Base-by-base conservation (phyloP, 2,888 invertebrate genomes). In the Pseudeuparius sepicola region DNA sequence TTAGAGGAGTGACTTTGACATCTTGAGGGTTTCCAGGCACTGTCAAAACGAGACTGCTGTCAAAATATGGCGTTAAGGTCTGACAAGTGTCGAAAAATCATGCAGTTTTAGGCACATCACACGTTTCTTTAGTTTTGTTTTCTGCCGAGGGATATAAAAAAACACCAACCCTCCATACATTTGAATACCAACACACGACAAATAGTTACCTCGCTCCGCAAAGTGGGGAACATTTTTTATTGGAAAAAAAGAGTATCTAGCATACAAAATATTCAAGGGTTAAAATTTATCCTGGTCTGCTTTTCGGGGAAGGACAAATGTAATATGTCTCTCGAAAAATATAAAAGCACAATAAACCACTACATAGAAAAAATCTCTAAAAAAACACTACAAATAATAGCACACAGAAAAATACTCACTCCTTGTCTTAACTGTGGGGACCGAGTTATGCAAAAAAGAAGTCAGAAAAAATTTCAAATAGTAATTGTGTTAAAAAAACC, bases 21-120 rank as follows among this genome's bases (percentile, higher is more conserved):
- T 89, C 86, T 64, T 87, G 85, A 29, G 97, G 97, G 66, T 93
- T 87, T 46, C 94, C 94, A 52, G 97, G 97, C 73, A 98, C 97
- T 97, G 78, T 66, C 70, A 69, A 63, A 42, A 35, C 29, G n/a
- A n/a, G n/a, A n/a, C n/a, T n/a, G n/a, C n/a, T n/a, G n/a, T n/a
- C n/a, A 40, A 31, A 30, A 25, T n/a, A n/a, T n/a, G n/a, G n/a
- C n/a, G n/a, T n/a, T n/a, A n/a, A n/a, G n/a, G n/a, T n/a, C n/a
- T n/a, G n/a, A n/a, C n/a, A n/a, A n/a, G n/a, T n/a, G n/a, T n/a
- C n/a, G n/a, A n/a, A n/a, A n/a, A n/a, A 33, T 51, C 60, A 61
- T 60, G 59, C 60, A 57, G n/a, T n/a, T n/a, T n/a, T n/a, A n/a
- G 54, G 57, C 60, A 60, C 57, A 54, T 57, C 54, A 54, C 54